phyloP scores from a whole-genome alignment of 2,888 invertebrate genomes.

The Glyphotaelius pellucidus region DNA sequence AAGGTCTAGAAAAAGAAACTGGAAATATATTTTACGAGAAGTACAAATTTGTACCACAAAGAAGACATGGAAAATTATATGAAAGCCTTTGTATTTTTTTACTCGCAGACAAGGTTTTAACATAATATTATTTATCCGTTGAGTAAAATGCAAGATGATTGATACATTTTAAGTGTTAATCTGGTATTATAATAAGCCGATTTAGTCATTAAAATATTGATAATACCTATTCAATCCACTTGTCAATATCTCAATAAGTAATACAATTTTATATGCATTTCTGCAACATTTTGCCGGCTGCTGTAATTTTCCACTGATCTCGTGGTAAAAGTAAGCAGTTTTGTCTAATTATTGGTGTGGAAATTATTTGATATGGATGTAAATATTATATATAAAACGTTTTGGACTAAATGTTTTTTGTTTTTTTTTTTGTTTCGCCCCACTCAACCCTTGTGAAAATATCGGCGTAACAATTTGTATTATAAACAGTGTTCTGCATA shows the following conservation, averaged over 20 bases:
- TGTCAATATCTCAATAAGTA: neutral
- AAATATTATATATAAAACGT: neutral
- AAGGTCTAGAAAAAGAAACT: neutral
- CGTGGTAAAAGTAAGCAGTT: neutral
- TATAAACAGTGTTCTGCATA: neutral
- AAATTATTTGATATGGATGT: neutral
- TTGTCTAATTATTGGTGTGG: neutral
- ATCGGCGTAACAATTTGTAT: neutral
- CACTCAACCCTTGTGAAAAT: neutral
- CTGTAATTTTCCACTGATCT: neutral
- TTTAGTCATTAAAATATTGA: neutral
- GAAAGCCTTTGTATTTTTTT: neutral
- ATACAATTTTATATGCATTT: neutral
- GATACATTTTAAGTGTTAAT: neutral
- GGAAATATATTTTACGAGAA: neutral
- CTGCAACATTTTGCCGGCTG: neutral
- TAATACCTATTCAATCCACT: neutral
- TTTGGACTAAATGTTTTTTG: neutral
- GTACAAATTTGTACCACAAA: neutral
- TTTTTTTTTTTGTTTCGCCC: neutral
- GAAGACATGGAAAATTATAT: neutral
- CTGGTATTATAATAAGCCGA: neutral
- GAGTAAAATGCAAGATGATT: neutral
- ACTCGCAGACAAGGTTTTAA: neutral
- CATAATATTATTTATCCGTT: neutral